Percentiles rank a stretch among this genome's conserved stretches.
Conservation (phyloP, 2,113 vertebrate species). For the Lampris incognitus region DNA sequence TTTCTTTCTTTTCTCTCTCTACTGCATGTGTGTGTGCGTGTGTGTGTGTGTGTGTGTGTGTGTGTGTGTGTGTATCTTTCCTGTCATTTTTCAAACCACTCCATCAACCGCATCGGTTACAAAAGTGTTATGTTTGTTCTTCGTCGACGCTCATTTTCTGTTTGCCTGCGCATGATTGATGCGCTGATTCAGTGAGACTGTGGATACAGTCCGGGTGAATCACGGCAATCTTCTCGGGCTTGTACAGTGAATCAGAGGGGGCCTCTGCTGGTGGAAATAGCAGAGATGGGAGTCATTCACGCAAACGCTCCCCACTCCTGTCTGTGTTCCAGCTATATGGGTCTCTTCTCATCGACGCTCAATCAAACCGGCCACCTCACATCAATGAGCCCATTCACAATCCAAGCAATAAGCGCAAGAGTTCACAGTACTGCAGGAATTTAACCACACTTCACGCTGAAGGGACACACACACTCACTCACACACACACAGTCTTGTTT, state of each 20-base stretch:
- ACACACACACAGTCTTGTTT: too few relatives aligned
- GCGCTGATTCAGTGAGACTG: constrained; percentile 16
- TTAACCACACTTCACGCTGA: background rate
- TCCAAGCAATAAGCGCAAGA: background rate
- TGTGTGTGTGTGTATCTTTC: background rate
- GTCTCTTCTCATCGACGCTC: constrained; percentile 23
- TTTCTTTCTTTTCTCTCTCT: constrained; percentile 29
- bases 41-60: too few relatives aligned
- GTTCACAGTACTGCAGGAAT: background rate
- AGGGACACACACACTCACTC: background rate
- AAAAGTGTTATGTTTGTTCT: constrained; percentile 16
- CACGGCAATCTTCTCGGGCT: constrained; percentile 28
- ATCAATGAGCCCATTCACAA: constrained; percentile 3
- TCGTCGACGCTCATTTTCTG: constrained; percentile 33
- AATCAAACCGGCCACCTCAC: constrained; percentile 15
- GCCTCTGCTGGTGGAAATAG: constrained; percentile 21
- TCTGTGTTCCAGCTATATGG: background rate
- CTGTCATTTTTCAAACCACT: constrained; percentile 13
- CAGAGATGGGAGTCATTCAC: constrained; percentile 13
- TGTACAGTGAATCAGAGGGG: constrained; percentile 31
- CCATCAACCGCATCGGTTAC: constrained; percentile 46
- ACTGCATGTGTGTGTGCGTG: background rate
- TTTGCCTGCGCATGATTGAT: constrained; percentile 41
- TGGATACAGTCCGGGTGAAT: constrained; percentile 48
- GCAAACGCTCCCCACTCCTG: constrained; percentile 30